These are phyloP conservation scores for Cricetomys ansorgei DNA, from an alignment of 2,113 vertebrate species.

Conservation along the genomic window DNA sequence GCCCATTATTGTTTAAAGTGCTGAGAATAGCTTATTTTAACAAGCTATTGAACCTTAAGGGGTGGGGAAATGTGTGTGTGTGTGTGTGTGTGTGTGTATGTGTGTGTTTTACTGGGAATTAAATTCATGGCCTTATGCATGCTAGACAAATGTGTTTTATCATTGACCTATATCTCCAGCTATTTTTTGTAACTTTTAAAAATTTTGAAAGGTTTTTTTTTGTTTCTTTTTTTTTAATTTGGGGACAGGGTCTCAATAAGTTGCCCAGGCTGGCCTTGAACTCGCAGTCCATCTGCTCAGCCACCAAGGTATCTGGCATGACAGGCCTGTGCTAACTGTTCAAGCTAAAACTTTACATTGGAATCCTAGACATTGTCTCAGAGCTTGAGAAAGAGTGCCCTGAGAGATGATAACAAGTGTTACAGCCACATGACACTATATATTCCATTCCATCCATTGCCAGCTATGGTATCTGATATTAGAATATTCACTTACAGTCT, in stretches of 20 bases:
- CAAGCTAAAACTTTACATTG: neutral
- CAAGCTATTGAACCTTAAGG: neutral
- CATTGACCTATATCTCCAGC: neutral
- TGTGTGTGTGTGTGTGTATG: neutral
- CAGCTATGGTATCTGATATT: neutral
- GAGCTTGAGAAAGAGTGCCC: neutral
- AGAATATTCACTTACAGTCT: neutral
- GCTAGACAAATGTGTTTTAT: neutral
- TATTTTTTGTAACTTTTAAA: neutral
- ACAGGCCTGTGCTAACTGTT: neutral
- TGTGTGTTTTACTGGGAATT: neutral
- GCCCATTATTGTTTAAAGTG: neutral
- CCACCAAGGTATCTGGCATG: neutral
- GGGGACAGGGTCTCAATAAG: neutral
- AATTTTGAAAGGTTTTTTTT: no score
- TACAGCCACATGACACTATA: rapidly evolving
- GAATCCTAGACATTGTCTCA: neutral
- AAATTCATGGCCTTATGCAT: neutral
- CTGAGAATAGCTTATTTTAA: neutral
- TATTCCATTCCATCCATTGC: neutral
- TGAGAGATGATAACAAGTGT: neutral
- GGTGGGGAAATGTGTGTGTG: no score
- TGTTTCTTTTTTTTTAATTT: neutral
- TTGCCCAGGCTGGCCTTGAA: neutral
- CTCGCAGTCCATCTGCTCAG: neutral